Percentiles rank a stretch among this genome's conserved stretches.
Evolutionary conservation across 2,113 vertebrate genomes (phyloP).

Genomic region (Ancistrus triradiatus): DNA sequence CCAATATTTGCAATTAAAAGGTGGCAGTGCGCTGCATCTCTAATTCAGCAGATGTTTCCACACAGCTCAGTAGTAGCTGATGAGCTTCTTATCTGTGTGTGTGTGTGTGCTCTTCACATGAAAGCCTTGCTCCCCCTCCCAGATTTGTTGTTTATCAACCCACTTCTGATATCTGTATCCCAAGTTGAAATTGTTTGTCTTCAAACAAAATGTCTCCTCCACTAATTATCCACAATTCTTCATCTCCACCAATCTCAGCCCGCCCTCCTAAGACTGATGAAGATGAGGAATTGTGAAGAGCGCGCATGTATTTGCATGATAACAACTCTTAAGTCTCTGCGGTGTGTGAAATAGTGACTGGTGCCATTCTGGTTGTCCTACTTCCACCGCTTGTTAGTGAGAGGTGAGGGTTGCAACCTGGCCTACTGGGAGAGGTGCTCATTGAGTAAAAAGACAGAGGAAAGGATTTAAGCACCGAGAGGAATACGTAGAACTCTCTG

Average conservation of each 20-base stretch:
- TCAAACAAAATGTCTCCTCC: constrained; percentile 68
- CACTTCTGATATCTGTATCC: constrained; percentile 54
- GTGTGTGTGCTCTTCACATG: constrained; percentile 57
- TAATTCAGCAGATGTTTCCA: constrained; percentile 58
- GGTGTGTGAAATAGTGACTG: constrained; percentile 59
- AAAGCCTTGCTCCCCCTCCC: constrained; percentile 58
- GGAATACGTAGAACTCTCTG: neutral
- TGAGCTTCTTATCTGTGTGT: constrained; percentile 57
- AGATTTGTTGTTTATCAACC: constrained; percentile 64
- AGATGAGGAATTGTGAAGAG: constrained; percentile 29
- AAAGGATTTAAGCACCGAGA: neutral
- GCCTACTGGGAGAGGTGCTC: constrained; percentile 47
- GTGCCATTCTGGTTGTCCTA: constrained; percentile 54
- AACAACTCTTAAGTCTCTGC: constrained; percentile 55
- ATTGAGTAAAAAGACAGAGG: constrained; percentile 13
- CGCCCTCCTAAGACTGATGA: neutral
- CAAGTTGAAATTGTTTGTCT: constrained; percentile 62
- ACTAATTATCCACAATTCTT: constrained; percentile 70
- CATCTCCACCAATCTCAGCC: constrained; percentile 61
- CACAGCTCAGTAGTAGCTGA: constrained; percentile 46
- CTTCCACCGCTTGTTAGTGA: constrained; percentile 54
- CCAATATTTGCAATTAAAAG: constrained; percentile 55
- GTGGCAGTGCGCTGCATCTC: constrained; percentile 48
- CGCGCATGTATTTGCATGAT: constrained; percentile 75
- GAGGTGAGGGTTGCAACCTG: constrained; percentile 42